Percentiles rank a stretch among this genome's conserved stretches.
Evolutionary conservation across 2,888 invertebrate species (phyloP).

Genomic region (Drosophila nr. perissopoda): DNA sequence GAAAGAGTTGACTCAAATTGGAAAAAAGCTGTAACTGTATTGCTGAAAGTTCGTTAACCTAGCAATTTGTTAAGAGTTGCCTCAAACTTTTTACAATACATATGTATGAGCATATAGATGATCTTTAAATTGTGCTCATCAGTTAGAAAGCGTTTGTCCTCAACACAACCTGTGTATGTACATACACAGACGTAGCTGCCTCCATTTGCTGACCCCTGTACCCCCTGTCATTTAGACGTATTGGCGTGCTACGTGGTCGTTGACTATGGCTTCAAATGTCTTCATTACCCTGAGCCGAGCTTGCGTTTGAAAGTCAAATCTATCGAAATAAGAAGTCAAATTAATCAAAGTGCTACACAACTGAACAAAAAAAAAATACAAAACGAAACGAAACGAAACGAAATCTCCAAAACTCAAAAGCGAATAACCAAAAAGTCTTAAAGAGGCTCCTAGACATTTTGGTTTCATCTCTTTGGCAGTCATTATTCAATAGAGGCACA

Average conservation of each 20-base stretch:
- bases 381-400: slow-evolving; percentile 23
- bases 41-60: slow-evolving; percentile 27
- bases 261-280: slow-evolving; percentile 38
- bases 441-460: slow-evolving; percentile 29
- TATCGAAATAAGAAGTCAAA: slow-evolving; percentile 58
- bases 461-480: slow-evolving; percentile 19
- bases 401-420: slow-evolving; percentile 21
- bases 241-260: slow-evolving; percentile 51
- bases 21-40: background rate
- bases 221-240: slow-evolving; percentile 35
- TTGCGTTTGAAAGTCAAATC: slow-evolving; percentile 68
- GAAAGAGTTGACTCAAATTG: background rate
- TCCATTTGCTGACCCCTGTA: background rate
- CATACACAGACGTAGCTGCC: background rate
- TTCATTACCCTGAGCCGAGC: slow-evolving; percentile 32
- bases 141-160: slow-evolving; percentile 62
- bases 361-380: slow-evolving; percentile 23
- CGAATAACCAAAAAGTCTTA: slow-evolving; percentile 25
- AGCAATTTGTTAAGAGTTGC: slow-evolving; percentile 8
- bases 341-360: slow-evolving; percentile 65
- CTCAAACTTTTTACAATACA: slow-evolving; percentile 1
- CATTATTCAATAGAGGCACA: slow-evolving; percentile 38
- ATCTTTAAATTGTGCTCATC: slow-evolving; percentile 43
- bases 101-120: background rate
- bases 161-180: background rate